phyloP scores from a whole-genome alignment of 1,140 invertebrate species.

The Oryzaephilus surinamensis region DNA sequence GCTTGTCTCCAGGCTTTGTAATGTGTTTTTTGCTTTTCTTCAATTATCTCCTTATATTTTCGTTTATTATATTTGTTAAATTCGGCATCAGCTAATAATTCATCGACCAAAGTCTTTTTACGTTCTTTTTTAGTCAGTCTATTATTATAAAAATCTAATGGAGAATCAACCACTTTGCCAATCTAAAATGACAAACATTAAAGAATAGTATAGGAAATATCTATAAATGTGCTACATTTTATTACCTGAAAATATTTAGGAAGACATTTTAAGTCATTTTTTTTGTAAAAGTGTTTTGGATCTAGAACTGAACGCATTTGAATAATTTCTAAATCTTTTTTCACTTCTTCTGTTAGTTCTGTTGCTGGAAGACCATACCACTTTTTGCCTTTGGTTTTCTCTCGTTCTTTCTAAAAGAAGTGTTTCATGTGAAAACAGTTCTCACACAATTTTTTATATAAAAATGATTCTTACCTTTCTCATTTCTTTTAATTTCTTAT shows the following conservation, averaged over 20 bases:
- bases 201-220: conserved; percentile 4
- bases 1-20: conserved; percentile 45
- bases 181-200: conserved; percentile 41
- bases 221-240: conserved; percentile 4
- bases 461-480: conserved; percentile 43
- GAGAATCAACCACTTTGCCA: conserved; percentile 62
- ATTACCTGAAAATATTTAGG: conserved; percentile 87
- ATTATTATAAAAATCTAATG: conserved; percentile 60
- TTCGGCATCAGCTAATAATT: conserved; percentile 79
- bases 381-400: conserved; percentile 68
- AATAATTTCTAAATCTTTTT: conserved; percentile 76
- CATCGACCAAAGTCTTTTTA: conserved; percentile 84
- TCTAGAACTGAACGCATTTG: conserved; percentile 88
- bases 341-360: conserved; percentile 78
- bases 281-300: conserved; percentile 89
- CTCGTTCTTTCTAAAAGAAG: conserved; percentile 44
- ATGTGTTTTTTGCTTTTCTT: conserved; percentile 53
- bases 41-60: conserved; percentile 69
- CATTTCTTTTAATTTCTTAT: conserved; percentile 45
- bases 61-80: conserved; percentile 78
- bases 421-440: conserved; percentile 5
- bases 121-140: conserved; percentile 76
- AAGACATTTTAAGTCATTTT: conserved; percentile 72
- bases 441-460: neutral
- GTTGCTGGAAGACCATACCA: conserved; percentile 85